Evolutionary conservation across 2,888 invertebrate species (phyloP), one percentile per base, ranked within the genome.

Genomic region (Chrysomela aeneicollis): DNA sequence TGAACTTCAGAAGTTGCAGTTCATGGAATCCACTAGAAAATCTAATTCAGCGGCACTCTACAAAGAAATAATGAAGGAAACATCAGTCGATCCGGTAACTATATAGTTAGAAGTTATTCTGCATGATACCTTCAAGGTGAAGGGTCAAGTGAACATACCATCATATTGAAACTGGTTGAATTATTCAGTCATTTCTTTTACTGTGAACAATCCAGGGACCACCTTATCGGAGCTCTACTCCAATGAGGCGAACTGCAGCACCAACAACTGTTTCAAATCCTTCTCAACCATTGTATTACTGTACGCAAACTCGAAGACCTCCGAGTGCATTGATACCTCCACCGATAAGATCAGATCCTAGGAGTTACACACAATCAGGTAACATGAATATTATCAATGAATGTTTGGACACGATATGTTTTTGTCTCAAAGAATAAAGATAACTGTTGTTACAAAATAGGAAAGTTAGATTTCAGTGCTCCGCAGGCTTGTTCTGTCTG

Each of bases 51-150:
- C 74, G 4, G 68, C 67, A 2, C 52, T 76, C 1, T 76, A 75
- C 52, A 71, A 53, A 57, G 72, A 74, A 64, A 74, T 76, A 17
- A 74, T 75, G 75, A 75, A 71, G 42, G 72, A 68, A 22, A 35
- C 59, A 21, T 30, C 26, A 4, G 6, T 32, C 5, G 18, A 52
- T 30, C 15, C 30, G 52, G 52, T 52, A 18, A 52, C 10, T 26
- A 42, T 42, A 42, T 15, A 42, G 15, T 2, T 10, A 26, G 4
- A 26, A 26, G 4, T 6, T 26, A 3, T 26, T 3, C 26, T 26
- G 26, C 4, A 5, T 26, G 26, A 26, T 26, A n/a, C n/a, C n/a
- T n/a, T n/a, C n/a, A n/a, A n/a, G n/a, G n/a, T n/a, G n/a, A n/a
- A n/a, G n/a, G n/a, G n/a, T n/a, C n/a, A n/a, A n/a, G n/a, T n/a